These are phyloP conservation scores for Hipparchia sbordonii DNA, from an alignment of 2,888 invertebrate species.

Conservation along the genomic window DNA sequence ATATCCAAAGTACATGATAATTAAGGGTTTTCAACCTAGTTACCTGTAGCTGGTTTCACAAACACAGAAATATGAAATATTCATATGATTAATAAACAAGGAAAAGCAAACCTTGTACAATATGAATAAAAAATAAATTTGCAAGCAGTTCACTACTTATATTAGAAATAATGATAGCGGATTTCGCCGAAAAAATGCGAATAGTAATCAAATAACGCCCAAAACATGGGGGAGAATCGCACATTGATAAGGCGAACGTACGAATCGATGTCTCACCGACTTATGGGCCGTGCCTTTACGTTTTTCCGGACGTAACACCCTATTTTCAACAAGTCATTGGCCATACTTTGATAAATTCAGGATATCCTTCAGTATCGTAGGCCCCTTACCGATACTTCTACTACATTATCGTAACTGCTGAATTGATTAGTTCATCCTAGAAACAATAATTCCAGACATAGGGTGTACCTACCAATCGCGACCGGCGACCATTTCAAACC, in stretches of 20 bases:
- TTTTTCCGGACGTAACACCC: slow-evolving; percentile 6
- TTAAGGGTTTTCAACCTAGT: background rate
- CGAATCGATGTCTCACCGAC: slow-evolving; percentile 66
- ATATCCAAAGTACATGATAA: background rate
- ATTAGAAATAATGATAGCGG: background rate
- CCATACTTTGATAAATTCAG: slow-evolving; percentile 34
- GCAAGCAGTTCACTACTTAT: background rate
- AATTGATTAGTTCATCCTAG: slow-evolving; percentile 42
- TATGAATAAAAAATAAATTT: slow-evolving; percentile 7
- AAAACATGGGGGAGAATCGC: slow-evolving; percentile 44
- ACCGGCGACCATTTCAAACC: slow-evolving; percentile 47
- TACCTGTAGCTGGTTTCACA: background rate
- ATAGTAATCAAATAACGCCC: slow-evolving; percentile 38
- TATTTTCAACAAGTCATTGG: slow-evolving; percentile 26
- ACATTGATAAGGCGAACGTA: slow-evolving; percentile 47
- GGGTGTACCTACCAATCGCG: slow-evolving; percentile 45
- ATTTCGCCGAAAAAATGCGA: slow-evolving; percentile 25
- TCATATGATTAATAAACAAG: background rate
- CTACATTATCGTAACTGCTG: slow-evolving; percentile 24
- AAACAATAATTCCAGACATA: slow-evolving; percentile 38
- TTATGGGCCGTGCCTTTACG: slow-evolving; percentile 65
- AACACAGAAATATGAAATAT: background rate
- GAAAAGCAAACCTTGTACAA: background rate
- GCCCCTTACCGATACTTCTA: slow-evolving; percentile 31
- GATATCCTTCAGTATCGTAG: slow-evolving; percentile 38